Percentiles rank a stretch among this genome's conserved stretches.
Conservation (phyloP, 2,797 vertebrate species). For the Eospalax fontanierii region DNA sequence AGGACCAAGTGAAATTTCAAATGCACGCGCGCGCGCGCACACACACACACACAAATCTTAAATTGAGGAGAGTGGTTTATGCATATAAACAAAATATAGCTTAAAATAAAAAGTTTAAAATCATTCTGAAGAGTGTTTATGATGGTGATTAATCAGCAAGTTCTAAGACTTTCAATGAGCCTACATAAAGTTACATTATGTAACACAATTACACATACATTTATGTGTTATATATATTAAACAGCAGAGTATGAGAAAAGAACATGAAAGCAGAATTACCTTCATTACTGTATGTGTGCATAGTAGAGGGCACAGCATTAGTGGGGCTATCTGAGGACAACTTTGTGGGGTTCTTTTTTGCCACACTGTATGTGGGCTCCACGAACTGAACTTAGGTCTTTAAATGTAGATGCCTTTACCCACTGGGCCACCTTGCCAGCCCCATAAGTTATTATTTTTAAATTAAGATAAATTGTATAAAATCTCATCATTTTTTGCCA, state of each 20-base stretch:
- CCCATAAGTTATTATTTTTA: not conserved
- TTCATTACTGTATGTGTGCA: not conserved
- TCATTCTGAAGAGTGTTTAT: constrained; percentile 44
- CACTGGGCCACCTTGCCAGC: not conserved
- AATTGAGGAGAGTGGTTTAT: not conserved
- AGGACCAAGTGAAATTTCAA: not conserved
- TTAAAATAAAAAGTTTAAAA: not conserved
- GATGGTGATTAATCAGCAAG: constrained; percentile 24
- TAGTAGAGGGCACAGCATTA: too few relatives aligned
- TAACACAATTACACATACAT: not conserved
- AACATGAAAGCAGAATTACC: not conserved
- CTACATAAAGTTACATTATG: not conserved
- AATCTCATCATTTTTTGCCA: constrained; percentile 65
- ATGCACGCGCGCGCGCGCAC: not conserved
- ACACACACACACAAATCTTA: not conserved
- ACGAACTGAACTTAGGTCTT: not conserved
- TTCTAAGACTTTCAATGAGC: not conserved
- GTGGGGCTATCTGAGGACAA: not conserved
- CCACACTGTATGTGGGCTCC: not conserved
- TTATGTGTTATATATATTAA: not conserved
- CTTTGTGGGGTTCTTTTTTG: not conserved
- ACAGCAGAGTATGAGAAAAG: not conserved
- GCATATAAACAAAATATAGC: constrained; percentile 34
- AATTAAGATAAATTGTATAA: constrained; percentile 68
- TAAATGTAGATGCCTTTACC: not conserved